Evolutionary conservation across 2,888 invertebrate species (phyloP).

Genomic region (Thalpophila matura): DNA sequence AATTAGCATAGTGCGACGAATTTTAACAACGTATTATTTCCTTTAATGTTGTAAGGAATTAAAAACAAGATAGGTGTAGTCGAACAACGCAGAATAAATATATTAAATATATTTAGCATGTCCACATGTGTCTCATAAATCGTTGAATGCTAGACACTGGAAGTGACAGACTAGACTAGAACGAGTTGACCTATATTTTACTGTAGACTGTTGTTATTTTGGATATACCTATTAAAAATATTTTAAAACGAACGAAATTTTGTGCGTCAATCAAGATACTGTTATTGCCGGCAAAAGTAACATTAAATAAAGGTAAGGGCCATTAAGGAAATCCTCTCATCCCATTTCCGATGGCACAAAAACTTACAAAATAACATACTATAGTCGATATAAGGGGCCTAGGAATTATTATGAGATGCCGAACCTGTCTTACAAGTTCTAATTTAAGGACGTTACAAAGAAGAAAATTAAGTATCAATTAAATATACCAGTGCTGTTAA

Average conservation of each 20-base stretch:
- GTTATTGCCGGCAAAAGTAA: background rate
- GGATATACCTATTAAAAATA: background rate
- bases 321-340: conserved; percentile 38
- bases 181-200: conserved; percentile 10
- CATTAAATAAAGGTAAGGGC: conserved; percentile 1
- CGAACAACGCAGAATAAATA: too few relatives aligned
- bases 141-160: background rate
- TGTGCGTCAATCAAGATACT: background rate
- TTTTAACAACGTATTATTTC: too few relatives aligned
- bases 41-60: too few relatives aligned
- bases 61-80: too few relatives aligned
- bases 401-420: background rate
- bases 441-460: background rate
- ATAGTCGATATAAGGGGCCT: background rate
- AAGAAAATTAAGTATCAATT: background rate
- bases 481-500: background rate
- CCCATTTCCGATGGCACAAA: conserved; percentile 18
- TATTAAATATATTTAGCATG: too few relatives aligned
- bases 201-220: background rate
- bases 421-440: background rate
- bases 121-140: background rate
- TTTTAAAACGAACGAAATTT: background rate
- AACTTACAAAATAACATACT: conserved; percentile 13
- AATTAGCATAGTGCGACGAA: too few relatives aligned
- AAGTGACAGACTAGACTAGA: background rate